Evolutionary conservation across 2,113 vertebrate species (phyloP), one percentile per base, ranked within the genome.

Genomic region (Dromaius novaehollandiae): DNA sequence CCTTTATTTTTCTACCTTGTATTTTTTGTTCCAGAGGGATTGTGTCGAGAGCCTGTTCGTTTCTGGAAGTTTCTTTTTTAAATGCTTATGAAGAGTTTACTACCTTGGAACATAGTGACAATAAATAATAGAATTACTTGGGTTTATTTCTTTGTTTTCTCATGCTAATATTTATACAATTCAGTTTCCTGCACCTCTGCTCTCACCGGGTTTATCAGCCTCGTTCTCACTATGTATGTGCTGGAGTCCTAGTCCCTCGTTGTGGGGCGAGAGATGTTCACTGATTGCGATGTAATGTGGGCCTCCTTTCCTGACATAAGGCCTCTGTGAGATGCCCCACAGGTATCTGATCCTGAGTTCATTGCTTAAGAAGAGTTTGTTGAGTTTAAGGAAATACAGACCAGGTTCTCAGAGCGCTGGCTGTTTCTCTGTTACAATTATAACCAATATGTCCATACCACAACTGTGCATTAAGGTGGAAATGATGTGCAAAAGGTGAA

Each of bases 181-280:
- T 65, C 8, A 6, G 26, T 58, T 80, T 19, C 36, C 40, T 46
- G 60, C 55, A 46, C 53, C 42, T 9, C 61, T 30, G 34, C 7
- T 82, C 51, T 61, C 65, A 42, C 1, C 42, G 85, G n/a, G 63
- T 28, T n/a, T 51, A 8, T 1, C 7, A 20, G 51, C 24, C 51
- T 7, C 4, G 44, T 42, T 21, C 36, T 34, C 26, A 3, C 32
- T 17, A 0, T 11, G 32, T 25, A 25, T 24, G 51, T 1, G 2
- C 73, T 26, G 36, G 13, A 50, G 64, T 40, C 32, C 25, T 9
- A 3, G 1, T 48, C n/a, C 0, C 30, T 34, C 44, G 53, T 8
- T 3, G 30, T 11, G 14, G 71, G 65, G 83, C n/a, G 8, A 25
- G 0, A 1, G 0, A 2, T 25, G 22, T 44, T 34, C 0, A 1